These are phyloP conservation scores for Agrotis exclamationis DNA, from an alignment of 2,888 invertebrate species.

Conservation along the genomic window DNA sequence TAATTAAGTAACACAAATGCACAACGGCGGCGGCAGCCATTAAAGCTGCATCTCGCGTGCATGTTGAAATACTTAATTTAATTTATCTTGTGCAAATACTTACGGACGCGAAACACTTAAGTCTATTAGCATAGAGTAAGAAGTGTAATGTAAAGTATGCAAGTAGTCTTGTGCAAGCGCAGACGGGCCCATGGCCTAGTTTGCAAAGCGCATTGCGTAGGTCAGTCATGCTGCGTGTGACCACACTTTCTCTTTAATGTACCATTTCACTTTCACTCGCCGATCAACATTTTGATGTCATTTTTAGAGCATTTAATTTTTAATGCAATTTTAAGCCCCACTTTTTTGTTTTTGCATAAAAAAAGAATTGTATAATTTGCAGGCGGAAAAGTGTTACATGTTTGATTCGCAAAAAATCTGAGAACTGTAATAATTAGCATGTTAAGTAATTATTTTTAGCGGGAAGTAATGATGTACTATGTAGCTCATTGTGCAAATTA, in stretches of 20 bases:
- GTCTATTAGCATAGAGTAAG: constrained; percentile 64
- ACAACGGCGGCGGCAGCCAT: constrained; percentile 15
- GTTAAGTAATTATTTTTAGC: constrained; percentile 30
- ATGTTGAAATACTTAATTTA: constrained; percentile 56
- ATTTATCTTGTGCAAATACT: constrained; percentile 62
- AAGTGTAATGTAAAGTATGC: constrained; percentile 71
- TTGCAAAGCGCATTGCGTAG: constrained; percentile 84
- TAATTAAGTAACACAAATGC: constrained; percentile 10
- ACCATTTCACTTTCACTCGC: constrained; percentile 83
- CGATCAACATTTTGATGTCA: constrained; percentile 61
- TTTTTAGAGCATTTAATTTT: constrained; percentile 42
- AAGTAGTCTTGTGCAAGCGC: constrained; percentile 76
- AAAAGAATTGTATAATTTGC: constrained; percentile 17
- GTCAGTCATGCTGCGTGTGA: constrained; percentile 81
- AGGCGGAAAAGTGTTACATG: constrained; percentile 21
- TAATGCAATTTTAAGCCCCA: constrained; percentile 23
- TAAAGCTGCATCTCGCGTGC: constrained; percentile 41
- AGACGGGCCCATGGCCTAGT: constrained; percentile 84
- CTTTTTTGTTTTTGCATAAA: constrained; percentile 19
- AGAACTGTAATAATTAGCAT: constrained; percentile 30
- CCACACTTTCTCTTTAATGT: constrained; percentile 82
- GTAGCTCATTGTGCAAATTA: constrained; percentile 30
- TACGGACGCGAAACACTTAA: constrained; percentile 59
- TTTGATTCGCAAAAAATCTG: background rate
- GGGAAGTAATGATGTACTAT: constrained; percentile 9